Evolutionary conservation across 2,888 invertebrate genomes (phyloP), one percentile per base, ranked within the genome.

Genomic region (Lamellibrachia columna): DNA sequence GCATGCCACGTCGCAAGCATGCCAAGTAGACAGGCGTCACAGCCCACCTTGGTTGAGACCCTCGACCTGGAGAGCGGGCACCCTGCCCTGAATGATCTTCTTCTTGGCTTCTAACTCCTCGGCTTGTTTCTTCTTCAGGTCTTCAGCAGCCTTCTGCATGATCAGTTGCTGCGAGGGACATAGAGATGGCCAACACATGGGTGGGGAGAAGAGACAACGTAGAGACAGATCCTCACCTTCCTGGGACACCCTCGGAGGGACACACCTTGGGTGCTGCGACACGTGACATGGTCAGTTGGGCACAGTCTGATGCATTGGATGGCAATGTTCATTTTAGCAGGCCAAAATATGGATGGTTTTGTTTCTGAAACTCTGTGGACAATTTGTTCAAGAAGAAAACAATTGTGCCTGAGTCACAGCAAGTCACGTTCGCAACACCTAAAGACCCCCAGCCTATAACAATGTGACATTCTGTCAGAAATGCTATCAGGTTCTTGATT

Each of bases 61-160:
- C 9, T 95, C 96, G 15, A 95, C 93, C 91, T 94, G 94, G 53
- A 96, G 95, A 90, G 95, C 95, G 53, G 95, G 95, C 22, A 96
- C 95, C 92, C 95, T 94, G 92, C 95, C 94, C 94, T 96, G 96
- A 93, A 96, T 96, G 94, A 95, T 95, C 93, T 95, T 94, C 94
- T 96, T 96, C 94, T 96, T 96, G 97, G 99, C 99, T 95, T 99
- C 98, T 93, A 99, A 99, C 97, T 99, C 99, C 97, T 98, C 98
- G 97, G 99, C 99, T 97, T 99, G 99, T 97, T 99, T 99, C 97
- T 99, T 99, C 97, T 99, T 99, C 97, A 99, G 97, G 97, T 99
- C 99, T 97, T 99, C 99, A 95, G 99, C 99, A 97, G 99, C 99
- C 98, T 99, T 99, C 97, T 99, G 99, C 98, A 99, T 99, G 97